Conservation (phyloP, 2,797 vertebrate genomes). For the Cyprinella venusta region DNA sequence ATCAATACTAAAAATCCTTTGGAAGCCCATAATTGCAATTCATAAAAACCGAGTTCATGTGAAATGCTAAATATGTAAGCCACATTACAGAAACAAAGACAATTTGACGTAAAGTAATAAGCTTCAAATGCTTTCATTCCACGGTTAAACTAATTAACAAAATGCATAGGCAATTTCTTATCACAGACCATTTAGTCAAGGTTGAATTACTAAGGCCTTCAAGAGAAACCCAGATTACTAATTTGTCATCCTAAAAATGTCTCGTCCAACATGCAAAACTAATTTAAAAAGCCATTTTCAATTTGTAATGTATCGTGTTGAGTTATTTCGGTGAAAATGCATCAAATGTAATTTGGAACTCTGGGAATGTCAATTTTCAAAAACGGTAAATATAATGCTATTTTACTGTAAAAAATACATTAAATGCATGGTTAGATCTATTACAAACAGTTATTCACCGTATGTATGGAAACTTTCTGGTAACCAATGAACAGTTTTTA, state of each 20-base stretch:
- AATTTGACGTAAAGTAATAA: conserved; percentile 19
- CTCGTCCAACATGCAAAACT: conserved; percentile 36
- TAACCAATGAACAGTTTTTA: too few relatives aligned
- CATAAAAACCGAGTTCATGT: not conserved
- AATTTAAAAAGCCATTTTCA: conserved; percentile 32
- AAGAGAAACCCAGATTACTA: conserved; percentile 44
- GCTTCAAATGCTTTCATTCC: conserved; percentile 25
- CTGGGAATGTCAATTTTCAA: too few relatives aligned
- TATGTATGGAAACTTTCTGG: too few relatives aligned
- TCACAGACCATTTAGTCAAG: conserved; percentile 48
- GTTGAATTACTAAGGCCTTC: conserved; percentile 42
- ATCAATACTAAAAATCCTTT: not conserved
- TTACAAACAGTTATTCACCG: too few relatives aligned
- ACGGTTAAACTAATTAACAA: conserved; percentile 45
- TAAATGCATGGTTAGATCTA: too few relatives aligned
- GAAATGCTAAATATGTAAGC: conserved; percentile 30
- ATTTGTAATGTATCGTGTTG: not conserved
- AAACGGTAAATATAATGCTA: too few relatives aligned
- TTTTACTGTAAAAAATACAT: too few relatives aligned
- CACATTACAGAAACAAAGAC: conserved; percentile 35
- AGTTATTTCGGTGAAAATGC: too few relatives aligned
- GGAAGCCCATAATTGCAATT: not conserved
- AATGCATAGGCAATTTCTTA: conserved; percentile 33
- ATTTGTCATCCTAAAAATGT: conserved; percentile 24
- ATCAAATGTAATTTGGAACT: too few relatives aligned